These are phyloP conservation scores for Drosophila parabipectinata DNA, from an alignment of 1,140 invertebrate species.

Conservation along the genomic window DNA sequence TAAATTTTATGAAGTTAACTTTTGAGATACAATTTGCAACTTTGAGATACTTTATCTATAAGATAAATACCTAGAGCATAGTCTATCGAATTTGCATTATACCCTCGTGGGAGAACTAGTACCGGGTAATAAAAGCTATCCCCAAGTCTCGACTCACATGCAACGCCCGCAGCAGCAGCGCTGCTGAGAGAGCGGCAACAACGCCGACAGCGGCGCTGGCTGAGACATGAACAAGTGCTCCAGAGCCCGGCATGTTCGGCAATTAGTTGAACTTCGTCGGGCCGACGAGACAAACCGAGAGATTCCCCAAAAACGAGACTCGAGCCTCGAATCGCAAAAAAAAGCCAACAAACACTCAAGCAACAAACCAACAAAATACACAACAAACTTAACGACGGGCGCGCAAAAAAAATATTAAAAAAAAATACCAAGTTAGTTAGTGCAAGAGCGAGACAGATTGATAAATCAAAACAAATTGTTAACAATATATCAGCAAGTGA, in stretches of 20 bases:
- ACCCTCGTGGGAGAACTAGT: slow-evolving; percentile 12
- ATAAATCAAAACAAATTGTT: slow-evolving; percentile 47
- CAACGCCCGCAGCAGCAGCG: slow-evolving; percentile 58
- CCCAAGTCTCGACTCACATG: slow-evolving; percentile 50
- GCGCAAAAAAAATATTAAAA: slow-evolving; percentile 30
- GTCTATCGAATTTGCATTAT: neutral
- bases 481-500: slow-evolving; percentile 24
- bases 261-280: slow-evolving; percentile 77
- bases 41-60: neutral
- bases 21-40: neutral
- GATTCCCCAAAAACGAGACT: slow-evolving; percentile 38
- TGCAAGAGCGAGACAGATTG: slow-evolving; percentile 7
- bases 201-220: slow-evolving; percentile 23
- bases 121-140: slow-evolving; percentile 48
- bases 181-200: slow-evolving; percentile 33
- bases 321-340: slow-evolving; percentile 16
- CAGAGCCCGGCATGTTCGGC: slow-evolving; percentile 60
- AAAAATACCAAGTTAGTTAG: slow-evolving; percentile 20
- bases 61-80: neutral
- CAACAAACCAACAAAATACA: slow-evolving; percentile 1
- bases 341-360: slow-evolving; percentile 7
- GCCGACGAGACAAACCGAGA: slow-evolving; percentile 63
- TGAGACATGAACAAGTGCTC: slow-evolving; percentile 14
- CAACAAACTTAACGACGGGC: slow-evolving; percentile 29
- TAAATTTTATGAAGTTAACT: neutral